Base-by-base conservation (phyloP, 2,888 invertebrate species). In the Pecten maximus region DNA sequence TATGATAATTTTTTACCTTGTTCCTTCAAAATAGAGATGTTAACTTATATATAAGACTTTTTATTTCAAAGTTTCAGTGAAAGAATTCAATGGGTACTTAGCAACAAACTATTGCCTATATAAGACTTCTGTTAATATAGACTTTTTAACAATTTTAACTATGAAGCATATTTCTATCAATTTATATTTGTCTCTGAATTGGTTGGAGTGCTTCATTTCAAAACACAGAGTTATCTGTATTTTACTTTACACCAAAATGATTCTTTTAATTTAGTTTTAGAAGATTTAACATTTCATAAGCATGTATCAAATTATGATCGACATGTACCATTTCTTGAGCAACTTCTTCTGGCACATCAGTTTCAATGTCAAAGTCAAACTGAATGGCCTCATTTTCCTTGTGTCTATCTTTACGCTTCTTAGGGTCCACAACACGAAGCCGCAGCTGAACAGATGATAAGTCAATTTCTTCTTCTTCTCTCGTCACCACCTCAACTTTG, bases 371-470 rank as follows among this genome's bases (percentile, higher is more conserved):
- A 97, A 99, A 99, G 95, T 99, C 99, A 97, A 99, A 99, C 97
- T 99, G 99, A 94, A 99, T 99, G 19, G 99, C 99, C 97, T 99
- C 99, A 97, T 99, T 99, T 97, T 99, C 99, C 96, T 99, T 99
- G 97, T 99, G 99, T 94, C 99, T 99, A 96, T 99, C 99, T 87
- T 98, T 98, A 93, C 99, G 97, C 97, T 99, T 99, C 97, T 99
- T 99, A 40, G 99, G 99, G 97, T 99, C 99, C 91, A 99, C 98
- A 92, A 99, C 98, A 93, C 99, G 98, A 88, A 99, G 97, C 86
- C 99, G 98, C 97, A 99, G 98, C 97, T 99, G 98, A 40, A 93
- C 92, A 15, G 93, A 92, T 98, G 95, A 98, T n/a, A 93, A 93
- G 54, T 92, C 89, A 40, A 91, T 92, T 40, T 93, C 94, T 54